These are phyloP conservation scores for Clarias fuscus DNA, from an alignment of 2,797 vertebrate species.

Conservation along the genomic window DNA sequence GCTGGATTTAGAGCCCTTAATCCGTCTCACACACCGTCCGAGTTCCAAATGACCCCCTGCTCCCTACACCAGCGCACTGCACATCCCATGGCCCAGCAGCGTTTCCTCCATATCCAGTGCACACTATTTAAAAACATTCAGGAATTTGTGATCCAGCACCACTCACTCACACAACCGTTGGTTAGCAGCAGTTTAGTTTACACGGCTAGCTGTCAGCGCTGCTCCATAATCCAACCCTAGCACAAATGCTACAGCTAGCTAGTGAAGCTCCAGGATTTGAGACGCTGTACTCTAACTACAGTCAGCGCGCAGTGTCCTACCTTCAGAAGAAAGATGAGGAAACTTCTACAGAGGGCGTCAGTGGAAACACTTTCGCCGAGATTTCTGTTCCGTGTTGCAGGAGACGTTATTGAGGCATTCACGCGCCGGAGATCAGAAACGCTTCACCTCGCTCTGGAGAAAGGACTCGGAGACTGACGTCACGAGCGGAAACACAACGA, in stretches of 20 bases:
- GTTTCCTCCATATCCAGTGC: background rate
- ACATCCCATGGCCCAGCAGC: background rate
- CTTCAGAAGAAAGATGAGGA: slow-evolving; percentile 20
- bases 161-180: slow-evolving; percentile 17
- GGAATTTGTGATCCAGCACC: background rate
- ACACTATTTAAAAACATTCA: background rate
- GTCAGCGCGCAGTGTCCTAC: slow-evolving; percentile 30
- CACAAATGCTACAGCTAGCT: slow-evolving; percentile 7
- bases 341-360: background rate
- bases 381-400: background rate
- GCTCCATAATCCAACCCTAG: slow-evolving; percentile 40
- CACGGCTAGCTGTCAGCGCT: slow-evolving; percentile 9
- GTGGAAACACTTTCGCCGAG: background rate
- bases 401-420: background rate
- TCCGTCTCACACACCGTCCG: slow-evolving; percentile 28
- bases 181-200: slow-evolving; percentile 22
- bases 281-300: slow-evolving; percentile 18
- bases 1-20: slow-evolving; percentile 56
- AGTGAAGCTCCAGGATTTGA: slow-evolving; percentile 13
- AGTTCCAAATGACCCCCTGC: background rate
- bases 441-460: slow-evolving; percentile 13
- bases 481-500: background rate
- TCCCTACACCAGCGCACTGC: background rate
- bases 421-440: background rate
- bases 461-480: slow-evolving; percentile 41